Evolutionary conservation across 1,140 invertebrate genomes (phyloP).

Genomic region (Caerostris darwini): DNA sequence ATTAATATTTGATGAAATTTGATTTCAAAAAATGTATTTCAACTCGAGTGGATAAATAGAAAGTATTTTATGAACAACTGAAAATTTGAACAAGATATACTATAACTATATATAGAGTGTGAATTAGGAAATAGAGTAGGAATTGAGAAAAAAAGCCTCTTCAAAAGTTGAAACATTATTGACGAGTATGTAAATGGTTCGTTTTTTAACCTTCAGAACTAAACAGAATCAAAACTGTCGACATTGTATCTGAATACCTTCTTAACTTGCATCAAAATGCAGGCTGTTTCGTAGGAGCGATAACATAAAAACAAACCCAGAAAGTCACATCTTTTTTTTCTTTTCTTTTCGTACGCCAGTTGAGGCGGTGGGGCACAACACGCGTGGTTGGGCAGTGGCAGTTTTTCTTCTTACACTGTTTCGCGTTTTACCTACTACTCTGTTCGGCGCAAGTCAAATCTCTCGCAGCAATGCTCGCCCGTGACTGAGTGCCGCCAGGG

Average conservation of each 20-base stretch:
- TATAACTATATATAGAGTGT: too few relatives aligned
- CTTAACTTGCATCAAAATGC: conserved; percentile 61
- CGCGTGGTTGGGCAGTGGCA: conserved; percentile 64
- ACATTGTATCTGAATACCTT: neutral
- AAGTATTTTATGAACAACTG: too few relatives aligned
- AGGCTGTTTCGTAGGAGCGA: neutral
- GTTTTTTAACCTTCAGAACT: neutral
- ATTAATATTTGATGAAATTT: too few relatives aligned
- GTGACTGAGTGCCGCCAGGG: conserved; percentile 47
- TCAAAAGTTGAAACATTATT: too few relatives aligned
- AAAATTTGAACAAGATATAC: too few relatives aligned
- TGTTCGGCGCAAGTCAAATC: conserved; percentile 57
- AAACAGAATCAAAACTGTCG: neutral
- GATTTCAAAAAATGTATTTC: too few relatives aligned
- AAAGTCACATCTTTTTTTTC: neutral
- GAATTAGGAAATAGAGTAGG: too few relatives aligned
- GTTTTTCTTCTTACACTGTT: neutral
- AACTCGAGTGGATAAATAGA: too few relatives aligned
- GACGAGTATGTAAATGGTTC: too few relatives aligned
- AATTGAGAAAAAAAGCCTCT: too few relatives aligned
- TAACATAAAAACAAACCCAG: conserved; percentile 8
- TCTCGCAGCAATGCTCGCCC: conserved; percentile 62
- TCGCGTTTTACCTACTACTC: neutral
- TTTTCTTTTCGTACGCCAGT: neutral
- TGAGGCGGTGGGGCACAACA: conserved; percentile 10